Base-by-base conservation (phyloP, 2,113 vertebrate species). In the Sebastes fasciatus region DNA sequence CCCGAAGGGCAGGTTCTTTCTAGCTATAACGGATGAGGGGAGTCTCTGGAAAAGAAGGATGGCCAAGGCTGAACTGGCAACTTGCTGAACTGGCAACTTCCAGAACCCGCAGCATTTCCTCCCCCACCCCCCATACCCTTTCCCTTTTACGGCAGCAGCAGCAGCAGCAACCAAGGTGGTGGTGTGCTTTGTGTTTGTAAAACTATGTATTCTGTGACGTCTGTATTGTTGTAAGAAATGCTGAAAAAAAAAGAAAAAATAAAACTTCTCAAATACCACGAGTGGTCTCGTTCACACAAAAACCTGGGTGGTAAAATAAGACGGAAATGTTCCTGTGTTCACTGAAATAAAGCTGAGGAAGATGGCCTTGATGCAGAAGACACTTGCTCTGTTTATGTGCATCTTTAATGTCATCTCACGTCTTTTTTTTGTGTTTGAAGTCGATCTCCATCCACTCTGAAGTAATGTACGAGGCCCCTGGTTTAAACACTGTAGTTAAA, bases 181-280 rank as follows among this genome's bases (percentile, higher is more conserved):
- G 69, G 1, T 92, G 96, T 95, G 95, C 94, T 95, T 88, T 96
- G 96, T 96, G 92, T 93, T 94, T 95, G 96, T 97, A 95, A 96
- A 96, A 94, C 94, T 94, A 90, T 96, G 95, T 97, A 96, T 96
- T 94, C 94, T 94, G 94, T 96, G 95, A 93, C 62, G 95, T 96
- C 96, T 96, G 94, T 95, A 96, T 96, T 91, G 91, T 94, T 95
- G 94, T 96, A 95, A 95, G 90, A 93, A 93, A 93, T 88, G 89
- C 86, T 89, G 91, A 89, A 87, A 88, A 91, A 91, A 89, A 57
- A 88, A 73, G 45, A 88, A 89, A 93, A 93, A 93, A 93, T 92
- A 90, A 94, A 95, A 90, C 68, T 91, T 93, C 89, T 90, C 84
- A 89, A 94, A 90, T 92, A 84, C 68, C 61, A 48, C 0, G 51